phyloP scores from a whole-genome alignment of 2,888 invertebrate species.

The Monochamus alternatus region DNA sequence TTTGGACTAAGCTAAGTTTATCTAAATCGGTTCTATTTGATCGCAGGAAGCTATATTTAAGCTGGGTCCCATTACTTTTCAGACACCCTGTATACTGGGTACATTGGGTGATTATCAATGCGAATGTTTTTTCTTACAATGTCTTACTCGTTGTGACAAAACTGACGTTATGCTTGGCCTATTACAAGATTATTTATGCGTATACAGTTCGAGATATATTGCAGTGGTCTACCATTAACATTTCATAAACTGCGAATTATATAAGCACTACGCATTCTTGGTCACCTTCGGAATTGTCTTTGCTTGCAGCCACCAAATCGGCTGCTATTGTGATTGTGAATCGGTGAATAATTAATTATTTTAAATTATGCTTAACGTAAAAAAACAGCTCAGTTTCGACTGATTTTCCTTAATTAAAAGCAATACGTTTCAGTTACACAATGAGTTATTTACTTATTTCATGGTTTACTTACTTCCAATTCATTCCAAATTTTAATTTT shows the following conservation, averaged over 20 bases:
- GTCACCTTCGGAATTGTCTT: background rate
- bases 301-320: background rate
- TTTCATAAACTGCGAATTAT: constrained; percentile 8
- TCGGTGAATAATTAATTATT: constrained; percentile 8
- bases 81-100: background rate
- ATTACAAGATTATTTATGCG: constrained; percentile 2
- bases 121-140: background rate
- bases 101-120: background rate
- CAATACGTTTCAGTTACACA: constrained; percentile 10
- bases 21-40: no score
- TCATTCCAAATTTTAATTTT: background rate
- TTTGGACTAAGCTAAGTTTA: no score
- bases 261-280: background rate
- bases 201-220: background rate
- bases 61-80: no score
- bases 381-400: constrained; percentile 5
- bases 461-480: background rate
- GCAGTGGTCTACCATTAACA: background rate
- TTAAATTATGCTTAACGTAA: background rate
- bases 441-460: constrained; percentile 2
- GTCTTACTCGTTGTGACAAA: background rate
- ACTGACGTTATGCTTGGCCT: constrained; percentile 6
- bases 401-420: background rate
- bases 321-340: constrained; percentile 2
- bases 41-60: no score